Conservation (phyloP, 2,888 invertebrate species). For the Chalcosyrphus nemorum region DNA sequence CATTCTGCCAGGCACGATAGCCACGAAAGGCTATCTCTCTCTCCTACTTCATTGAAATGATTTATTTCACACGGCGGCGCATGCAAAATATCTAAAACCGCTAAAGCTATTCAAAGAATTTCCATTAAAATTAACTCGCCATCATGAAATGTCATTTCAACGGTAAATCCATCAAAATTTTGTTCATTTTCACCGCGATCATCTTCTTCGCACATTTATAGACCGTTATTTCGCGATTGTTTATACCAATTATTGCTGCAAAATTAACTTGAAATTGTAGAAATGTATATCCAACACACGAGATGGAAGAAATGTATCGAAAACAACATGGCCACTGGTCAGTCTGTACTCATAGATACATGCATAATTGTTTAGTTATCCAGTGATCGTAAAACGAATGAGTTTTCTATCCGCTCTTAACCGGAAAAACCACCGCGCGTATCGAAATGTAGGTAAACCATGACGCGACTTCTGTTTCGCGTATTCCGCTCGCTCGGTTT, state of each 20-base stretch:
- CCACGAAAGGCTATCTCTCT: conserved; percentile 1
- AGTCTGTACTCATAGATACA: not conserved
- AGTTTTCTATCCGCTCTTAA: not conserved
- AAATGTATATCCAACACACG: not conserved
- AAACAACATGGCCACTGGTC: not conserved
- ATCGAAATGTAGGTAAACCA: not conserved
- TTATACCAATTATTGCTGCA: conserved; percentile 21
- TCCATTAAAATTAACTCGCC: not conserved
- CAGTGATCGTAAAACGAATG: not conserved
- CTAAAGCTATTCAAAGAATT: not conserved
- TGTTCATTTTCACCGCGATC: not conserved
- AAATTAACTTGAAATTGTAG: conserved; percentile 26
- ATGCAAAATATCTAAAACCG: not conserved
- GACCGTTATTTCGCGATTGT: conserved; percentile 29
- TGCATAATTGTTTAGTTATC: not conserved
- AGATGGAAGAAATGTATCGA: not conserved
- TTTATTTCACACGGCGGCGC: conserved; percentile 11
- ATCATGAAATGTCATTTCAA: conserved; percentile 20
- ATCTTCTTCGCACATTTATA: conserved; percentile 9
- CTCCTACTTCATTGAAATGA: conserved; percentile 4
- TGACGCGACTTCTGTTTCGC: conserved; percentile 36
- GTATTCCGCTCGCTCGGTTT: not conserved
- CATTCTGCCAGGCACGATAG: not conserved
- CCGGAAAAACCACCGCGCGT: conserved; percentile 5
- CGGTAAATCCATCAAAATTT: conserved; percentile 14